Evolutionary conservation across 2,797 vertebrate species (phyloP).

Genomic region (Bryconaethiops microstoma): DNA sequence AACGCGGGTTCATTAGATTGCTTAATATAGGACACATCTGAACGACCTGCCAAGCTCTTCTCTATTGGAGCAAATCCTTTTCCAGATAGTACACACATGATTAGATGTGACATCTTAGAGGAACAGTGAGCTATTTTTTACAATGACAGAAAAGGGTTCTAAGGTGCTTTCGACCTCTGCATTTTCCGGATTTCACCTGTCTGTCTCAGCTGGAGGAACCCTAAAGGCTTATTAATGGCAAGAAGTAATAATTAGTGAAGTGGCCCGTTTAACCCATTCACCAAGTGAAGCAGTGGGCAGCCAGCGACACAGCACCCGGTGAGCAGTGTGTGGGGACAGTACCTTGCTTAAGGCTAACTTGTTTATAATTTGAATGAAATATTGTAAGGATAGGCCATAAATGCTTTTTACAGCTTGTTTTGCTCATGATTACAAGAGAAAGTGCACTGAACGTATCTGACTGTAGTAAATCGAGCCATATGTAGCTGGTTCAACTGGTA

Average conservation of each 20-base stretch:
- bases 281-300: too few relatives aligned
- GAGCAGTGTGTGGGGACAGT: too few relatives aligned
- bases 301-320: too few relatives aligned
- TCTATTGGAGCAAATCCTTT: neutral
- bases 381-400: too few relatives aligned
- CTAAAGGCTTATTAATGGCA: neutral
- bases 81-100: conserved; percentile 8
- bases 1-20: neutral
- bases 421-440: too few relatives aligned
- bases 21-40: conserved; percentile 1
- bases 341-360: too few relatives aligned
- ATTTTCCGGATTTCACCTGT: neutral
- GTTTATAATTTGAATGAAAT: too few relatives aligned
- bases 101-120: neutral
- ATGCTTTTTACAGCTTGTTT: too few relatives aligned
- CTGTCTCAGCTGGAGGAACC: neutral
- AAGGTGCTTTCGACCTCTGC: neutral
- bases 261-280: too few relatives aligned
- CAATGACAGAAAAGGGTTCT: neutral
- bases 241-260: neutral
- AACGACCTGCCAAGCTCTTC: neutral
- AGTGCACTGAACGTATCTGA: neutral
- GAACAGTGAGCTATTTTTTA: neutral
- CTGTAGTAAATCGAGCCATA: neutral
- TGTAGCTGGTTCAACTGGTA: neutral